Evolutionary conservation across 1,140 invertebrate genomes (phyloP).

Genomic region (Adelges cooleyi): DNA sequence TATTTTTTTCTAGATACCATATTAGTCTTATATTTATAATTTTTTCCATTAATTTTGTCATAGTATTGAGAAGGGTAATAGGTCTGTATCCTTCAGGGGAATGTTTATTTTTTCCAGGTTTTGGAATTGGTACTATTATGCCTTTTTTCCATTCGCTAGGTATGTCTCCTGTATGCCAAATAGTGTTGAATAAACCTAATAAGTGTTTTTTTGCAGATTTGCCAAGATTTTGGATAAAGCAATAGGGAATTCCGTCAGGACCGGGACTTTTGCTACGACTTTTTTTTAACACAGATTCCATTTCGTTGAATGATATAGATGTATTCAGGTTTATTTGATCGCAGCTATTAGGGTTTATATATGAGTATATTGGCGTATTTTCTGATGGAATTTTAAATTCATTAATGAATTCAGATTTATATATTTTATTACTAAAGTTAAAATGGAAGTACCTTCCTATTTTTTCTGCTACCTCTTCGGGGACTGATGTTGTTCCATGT

Average conservation of each 20-base stretch:
- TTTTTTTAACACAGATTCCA: not conserved
- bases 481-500: not conserved
- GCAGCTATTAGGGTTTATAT: constrained; percentile 1
- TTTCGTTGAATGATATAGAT: not conserved
- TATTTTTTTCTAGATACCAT: not conserved
- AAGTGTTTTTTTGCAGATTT: not conserved
- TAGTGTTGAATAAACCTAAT: not conserved
- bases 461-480: not conserved
- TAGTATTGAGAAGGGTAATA: not conserved
- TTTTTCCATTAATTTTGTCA: not conserved
- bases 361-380: not conserved
- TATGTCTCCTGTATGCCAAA: constrained; percentile 1
- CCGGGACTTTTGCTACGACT: not conserved
- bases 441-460: not conserved
- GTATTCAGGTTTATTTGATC: too few species aligned
- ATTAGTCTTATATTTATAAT: not conserved
- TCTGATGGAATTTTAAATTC: not conserved
- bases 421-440: not conserved
- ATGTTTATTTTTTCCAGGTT: not conserved
- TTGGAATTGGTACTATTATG: not conserved
- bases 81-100: not conserved
- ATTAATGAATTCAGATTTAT: not conserved
- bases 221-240: not conserved
- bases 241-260: not conserved
- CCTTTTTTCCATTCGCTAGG: not conserved